Conservation (phyloP, 2,113 vertebrate species). For the Garra rufa region DNA sequence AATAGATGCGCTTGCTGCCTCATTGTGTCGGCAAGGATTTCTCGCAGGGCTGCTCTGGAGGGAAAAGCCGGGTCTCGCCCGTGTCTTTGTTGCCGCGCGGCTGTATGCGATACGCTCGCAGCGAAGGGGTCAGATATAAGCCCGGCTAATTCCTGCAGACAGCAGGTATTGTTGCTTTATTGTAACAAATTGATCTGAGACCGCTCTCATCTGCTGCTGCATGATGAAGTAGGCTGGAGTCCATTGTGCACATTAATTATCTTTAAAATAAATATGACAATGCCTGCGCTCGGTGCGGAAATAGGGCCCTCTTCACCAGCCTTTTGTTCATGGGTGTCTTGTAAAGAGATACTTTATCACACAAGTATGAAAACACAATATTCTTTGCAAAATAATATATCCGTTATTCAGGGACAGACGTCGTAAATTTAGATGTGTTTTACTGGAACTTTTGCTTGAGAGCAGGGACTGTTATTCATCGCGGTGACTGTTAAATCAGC, state of each 20-base stretch:
- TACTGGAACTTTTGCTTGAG: conserved; percentile 11
- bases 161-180: conserved; percentile 55
- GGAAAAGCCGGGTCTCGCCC: conserved; percentile 3
- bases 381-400: conserved; percentile 38
- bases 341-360: conserved; percentile 44
- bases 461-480: background rate
- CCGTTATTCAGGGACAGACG: conserved; percentile 1
- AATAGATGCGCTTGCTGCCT: conserved; percentile 2
- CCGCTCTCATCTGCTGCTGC: conserved; percentile 24
- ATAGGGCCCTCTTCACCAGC: conserved; percentile 13
- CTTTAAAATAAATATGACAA: conserved; percentile 60
- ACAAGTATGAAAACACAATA: conserved; percentile 33
- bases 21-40: conserved; percentile 26
- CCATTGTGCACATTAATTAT: conserved; percentile 61
- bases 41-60: conserved; percentile 10
- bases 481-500: conserved; percentile 22
- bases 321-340: conserved; percentile 24
- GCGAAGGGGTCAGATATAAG: conserved; percentile 26
- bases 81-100: conserved; percentile 17
- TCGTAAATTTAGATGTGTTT: conserved; percentile 37
- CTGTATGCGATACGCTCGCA: conserved; percentile 5
- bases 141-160: conserved; percentile 49
- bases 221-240: conserved; percentile 40
- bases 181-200: conserved; percentile 54
- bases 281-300: conserved; percentile 32